Conservation (phyloP, 1,140 invertebrate species). For the Dolichoris vasculosae region DNA sequence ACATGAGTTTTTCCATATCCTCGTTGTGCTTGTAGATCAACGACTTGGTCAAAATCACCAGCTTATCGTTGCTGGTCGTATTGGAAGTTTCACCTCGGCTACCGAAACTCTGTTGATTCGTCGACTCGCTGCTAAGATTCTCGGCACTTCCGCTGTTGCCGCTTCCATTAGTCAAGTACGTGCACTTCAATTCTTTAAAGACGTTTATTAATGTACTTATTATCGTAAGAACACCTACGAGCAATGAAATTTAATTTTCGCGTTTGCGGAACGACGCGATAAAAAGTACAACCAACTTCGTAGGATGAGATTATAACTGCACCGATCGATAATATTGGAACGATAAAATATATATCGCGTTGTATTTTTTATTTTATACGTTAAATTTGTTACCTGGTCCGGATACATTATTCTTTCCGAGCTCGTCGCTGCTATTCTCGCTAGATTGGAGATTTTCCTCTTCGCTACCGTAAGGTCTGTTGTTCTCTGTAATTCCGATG, state of each 20-base stretch:
- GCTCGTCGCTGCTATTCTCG: constrained; percentile 61
- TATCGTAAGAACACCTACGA: no score
- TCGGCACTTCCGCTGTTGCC: constrained; percentile 77
- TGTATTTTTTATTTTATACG: background rate
- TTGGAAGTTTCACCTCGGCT: constrained; percentile 62
- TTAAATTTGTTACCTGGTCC: background rate
- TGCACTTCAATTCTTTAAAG: constrained; percentile 67
- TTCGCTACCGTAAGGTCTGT: constrained; percentile 64
- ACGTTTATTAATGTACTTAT: background rate
- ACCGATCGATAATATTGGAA: no score
- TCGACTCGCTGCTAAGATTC: constrained; percentile 75
- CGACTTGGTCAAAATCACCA: constrained; percentile 79
- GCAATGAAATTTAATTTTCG: no score
- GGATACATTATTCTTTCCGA: constrained; percentile 17
- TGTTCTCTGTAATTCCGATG: constrained; percentile 77
- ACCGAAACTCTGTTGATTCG: constrained; percentile 67
- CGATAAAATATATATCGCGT: background rate
- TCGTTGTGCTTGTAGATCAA: constrained; percentile 82
- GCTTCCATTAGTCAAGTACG: constrained; percentile 73
- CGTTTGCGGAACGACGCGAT: no score
- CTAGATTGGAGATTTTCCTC: constrained; percentile 65
- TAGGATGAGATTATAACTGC: no score
- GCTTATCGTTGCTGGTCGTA: constrained; percentile 61
- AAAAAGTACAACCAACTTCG: no score
- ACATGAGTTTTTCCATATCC: constrained; percentile 85